Conservation (phyloP, 2,888 invertebrate species). For the Cataglyphis albicans region DNA sequence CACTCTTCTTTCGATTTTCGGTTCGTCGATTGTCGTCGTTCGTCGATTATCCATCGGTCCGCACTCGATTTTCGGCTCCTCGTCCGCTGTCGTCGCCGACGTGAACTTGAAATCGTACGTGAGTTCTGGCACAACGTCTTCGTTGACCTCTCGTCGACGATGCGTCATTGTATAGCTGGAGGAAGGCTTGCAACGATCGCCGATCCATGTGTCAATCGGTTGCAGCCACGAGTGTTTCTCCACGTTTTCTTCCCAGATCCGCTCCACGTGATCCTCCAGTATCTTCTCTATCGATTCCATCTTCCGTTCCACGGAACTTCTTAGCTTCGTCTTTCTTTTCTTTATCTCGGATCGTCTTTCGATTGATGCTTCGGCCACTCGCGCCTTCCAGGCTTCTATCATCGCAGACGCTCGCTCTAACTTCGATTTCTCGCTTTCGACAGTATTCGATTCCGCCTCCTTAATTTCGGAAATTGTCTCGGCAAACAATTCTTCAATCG, state of each 20-base stretch:
- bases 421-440: constrained; percentile 36
- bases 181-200: constrained; percentile 65
- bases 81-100: constrained; percentile 11
- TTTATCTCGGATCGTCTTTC: constrained; percentile 25
- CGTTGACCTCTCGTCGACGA: background rate
- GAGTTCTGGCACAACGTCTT: constrained; percentile 45
- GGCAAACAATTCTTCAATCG: background rate
- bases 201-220: constrained; percentile 80
- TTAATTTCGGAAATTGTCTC: background rate
- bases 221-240: constrained; percentile 81
- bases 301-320: constrained; percentile 67
- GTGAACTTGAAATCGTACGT: constrained; percentile 64
- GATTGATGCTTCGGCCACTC: constrained; percentile 28
- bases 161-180: constrained; percentile 9
- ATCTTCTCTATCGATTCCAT: constrained; percentile 73
- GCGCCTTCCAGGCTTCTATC: background rate
- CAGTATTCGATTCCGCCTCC: constrained; percentile 51
- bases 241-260: constrained; percentile 75
- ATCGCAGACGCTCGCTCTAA: background rate
- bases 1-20: constrained; percentile 16
- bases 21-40: background rate
- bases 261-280: constrained; percentile 74
- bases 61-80: constrained; percentile 57
- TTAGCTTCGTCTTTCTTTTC: constrained; percentile 61
- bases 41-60: constrained; percentile 48